Evolutionary conservation across 2,797 vertebrate genomes (phyloP).

Genomic region (Schizopygopsis pylzovi): DNA sequence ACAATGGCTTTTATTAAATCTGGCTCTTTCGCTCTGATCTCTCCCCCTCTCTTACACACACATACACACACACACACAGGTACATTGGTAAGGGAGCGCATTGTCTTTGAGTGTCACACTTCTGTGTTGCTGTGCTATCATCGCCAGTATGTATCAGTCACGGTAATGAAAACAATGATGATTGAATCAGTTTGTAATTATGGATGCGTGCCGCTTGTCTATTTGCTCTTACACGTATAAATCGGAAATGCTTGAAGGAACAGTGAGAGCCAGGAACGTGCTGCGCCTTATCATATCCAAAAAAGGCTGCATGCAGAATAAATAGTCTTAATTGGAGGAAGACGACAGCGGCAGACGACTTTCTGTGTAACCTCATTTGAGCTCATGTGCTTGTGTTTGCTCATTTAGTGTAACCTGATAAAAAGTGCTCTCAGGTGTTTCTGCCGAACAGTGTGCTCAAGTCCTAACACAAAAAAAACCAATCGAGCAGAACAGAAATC

Average conservation of each 20-base stretch:
- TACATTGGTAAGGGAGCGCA: slow-evolving; percentile 5
- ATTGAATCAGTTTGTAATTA: slow-evolving; percentile 76
- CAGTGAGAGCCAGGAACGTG: slow-evolving; percentile 47
- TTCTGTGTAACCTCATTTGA: slow-evolving; percentile 47
- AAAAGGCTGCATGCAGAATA: slow-evolving; percentile 50
- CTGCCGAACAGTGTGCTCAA: neutral
- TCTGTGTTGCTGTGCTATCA: slow-evolving; percentile 27
- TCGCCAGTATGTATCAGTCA: slow-evolving; percentile 53
- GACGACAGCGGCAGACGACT: slow-evolving; percentile 20
- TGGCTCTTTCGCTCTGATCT: slow-evolving; percentile 33
- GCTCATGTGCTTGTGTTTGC: slow-evolving; percentile 25
- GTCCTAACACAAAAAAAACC: slow-evolving; percentile 12
- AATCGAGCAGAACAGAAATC: slow-evolving; percentile 17
- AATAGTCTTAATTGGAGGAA: slow-evolving; percentile 57
- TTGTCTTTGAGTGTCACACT: slow-evolving; percentile 41
- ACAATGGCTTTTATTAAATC: slow-evolving; percentile 50
- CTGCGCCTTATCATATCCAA: slow-evolving; percentile 46
- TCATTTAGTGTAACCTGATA: slow-evolving; percentile 52
- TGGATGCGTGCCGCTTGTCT: slow-evolving; percentile 69
- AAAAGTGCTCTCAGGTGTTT: slow-evolving; percentile 44
- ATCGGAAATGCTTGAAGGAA: slow-evolving; percentile 63
- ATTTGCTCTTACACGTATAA: slow-evolving; percentile 76
- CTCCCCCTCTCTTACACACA: neutral
- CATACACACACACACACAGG: slow-evolving; percentile 34
- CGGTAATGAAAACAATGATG: slow-evolving; percentile 67